Conservation (phyloP, 2,797 vertebrate species). For the Notolepis coatsorum region DNA sequence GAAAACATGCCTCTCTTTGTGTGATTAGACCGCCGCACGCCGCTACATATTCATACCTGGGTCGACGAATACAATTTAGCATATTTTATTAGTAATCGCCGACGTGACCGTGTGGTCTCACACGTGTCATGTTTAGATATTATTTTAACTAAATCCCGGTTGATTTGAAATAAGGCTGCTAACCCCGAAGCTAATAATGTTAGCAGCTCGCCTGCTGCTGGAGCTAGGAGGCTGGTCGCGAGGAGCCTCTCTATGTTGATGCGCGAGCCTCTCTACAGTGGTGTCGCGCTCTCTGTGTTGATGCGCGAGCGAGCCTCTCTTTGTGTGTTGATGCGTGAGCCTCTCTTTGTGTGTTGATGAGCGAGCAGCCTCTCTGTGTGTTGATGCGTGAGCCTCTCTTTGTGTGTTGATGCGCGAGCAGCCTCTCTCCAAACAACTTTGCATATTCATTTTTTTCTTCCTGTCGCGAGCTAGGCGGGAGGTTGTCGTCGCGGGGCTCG, state of each 20-base stretch:
- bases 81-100: constrained; percentile 98
- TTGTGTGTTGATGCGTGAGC: too few species aligned
- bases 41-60: constrained; percentile 88
- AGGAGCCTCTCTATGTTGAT: constrained; percentile 85
- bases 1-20: constrained; percentile 83
- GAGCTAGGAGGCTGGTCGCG: constrained; percentile 58
- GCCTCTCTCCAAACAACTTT: constrained; percentile 73
- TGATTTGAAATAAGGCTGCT: constrained; percentile 67
- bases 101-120: constrained; percentile 64
- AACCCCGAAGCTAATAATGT: constrained; percentile 52
- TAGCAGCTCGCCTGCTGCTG: constrained; percentile 79
- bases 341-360: too few species aligned
- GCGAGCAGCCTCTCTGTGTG: constrained; percentile 86
- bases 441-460: constrained; percentile 87
- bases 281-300: too few species aligned
- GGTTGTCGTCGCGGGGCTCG: too few species aligned
- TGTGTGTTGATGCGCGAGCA: constrained; percentile 69
- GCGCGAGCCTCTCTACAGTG: too few species aligned
- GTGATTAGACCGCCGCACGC: constrained; percentile 76
- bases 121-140: constrained; percentile 48
- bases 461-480: too few species aligned
- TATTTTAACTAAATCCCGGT: constrained; percentile 57
- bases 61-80: constrained; percentile 86
- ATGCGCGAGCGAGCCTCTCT: too few species aligned
- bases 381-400: too few species aligned